Base-by-base conservation (phyloP, 2,797 vertebrate species). In the Erpetoichthys calabaricus region DNA sequence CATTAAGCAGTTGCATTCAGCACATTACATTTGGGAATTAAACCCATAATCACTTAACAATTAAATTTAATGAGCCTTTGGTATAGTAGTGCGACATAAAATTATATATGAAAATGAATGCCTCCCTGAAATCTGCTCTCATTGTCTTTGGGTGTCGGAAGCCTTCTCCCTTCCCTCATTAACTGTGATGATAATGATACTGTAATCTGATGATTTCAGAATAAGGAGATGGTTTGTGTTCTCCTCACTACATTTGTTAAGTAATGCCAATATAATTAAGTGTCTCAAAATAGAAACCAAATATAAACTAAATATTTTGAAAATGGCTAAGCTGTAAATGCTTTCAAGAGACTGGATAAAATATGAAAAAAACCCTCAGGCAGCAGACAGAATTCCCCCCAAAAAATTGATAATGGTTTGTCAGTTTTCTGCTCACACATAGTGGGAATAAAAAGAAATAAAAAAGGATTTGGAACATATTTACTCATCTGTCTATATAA, bases 181-280 rank as follows among this genome's bases (percentile, higher is more conserved):
- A 70, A 77, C 73, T 73, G 70, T 64, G 66, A 73, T 73, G 68
- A 70, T 73, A 76, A 79, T 83, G 78, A 80, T 77, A 72, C 68
- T 65, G 67, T 73, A 78, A 77, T 79, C 76, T 78, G 73, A 76
- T 70, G 65, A 65, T 78, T 75, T 68, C 57, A 4, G 8, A 65
- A 74, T 73, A 68, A 68, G 67, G 54, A 66, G 25, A 64, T 78
- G 73, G 56, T 75, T 73, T 42, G 3, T 7, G 4, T 43, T 42
- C 6, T 54, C 64, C 71, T 76, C 69, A 58, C 69, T 67, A 62
- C 67, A 68, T 70, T 71, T 74, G 75, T 74, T 71, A 58, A 64
- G 67, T 73, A 69, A 73, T 73, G 65, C 70, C 69, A 73, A 65
- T 70, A 70, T 75, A 76, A 80, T 80, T 63, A 80, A 77, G 71